Evolutionary conservation across 35 echinoderm and acorn worm species (phyloP).

Genomic region (Hemicentrotus pulcherrimus): DNA sequence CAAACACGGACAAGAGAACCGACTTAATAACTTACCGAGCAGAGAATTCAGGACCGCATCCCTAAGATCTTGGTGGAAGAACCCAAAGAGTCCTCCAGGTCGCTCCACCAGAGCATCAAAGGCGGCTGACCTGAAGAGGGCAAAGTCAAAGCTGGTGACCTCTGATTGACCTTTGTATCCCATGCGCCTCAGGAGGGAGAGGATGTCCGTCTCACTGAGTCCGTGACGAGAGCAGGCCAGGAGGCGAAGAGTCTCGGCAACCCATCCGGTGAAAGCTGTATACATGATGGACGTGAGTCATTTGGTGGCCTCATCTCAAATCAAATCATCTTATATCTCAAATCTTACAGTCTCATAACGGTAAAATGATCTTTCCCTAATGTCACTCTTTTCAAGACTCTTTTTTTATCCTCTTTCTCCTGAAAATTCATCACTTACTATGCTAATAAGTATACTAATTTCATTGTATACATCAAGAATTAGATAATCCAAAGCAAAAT

Average conservation of each 20-base stretch:
- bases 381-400: background rate
- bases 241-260: conserved; percentile 81
- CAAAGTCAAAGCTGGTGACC: conserved; percentile 89
- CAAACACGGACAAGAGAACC: background rate
- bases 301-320: background rate
- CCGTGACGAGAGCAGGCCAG: conserved; percentile 88
- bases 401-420: background rate
- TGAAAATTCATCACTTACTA: background rate
- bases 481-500: no score
- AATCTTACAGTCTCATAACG: background rate
- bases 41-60: conserved; percentile 85
- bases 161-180: conserved; percentile 69
- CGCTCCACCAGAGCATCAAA: conserved; percentile 86
- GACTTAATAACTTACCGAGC: conserved; percentile 68
- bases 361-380: no score
- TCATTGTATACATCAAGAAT: no score
- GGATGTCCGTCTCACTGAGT: conserved; percentile 76
- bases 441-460: background rate
- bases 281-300: background rate
- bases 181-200: conserved; percentile 67
- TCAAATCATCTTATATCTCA: no score
- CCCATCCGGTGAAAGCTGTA: conserved; percentile 77
- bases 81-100: conserved; percentile 82
- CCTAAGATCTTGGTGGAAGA: conserved; percentile 89
- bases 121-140: conserved; percentile 84